Evolutionary conservation across 2,797 vertebrate genomes (phyloP).

Genomic region (Pseudochaenichthys georgianus): DNA sequence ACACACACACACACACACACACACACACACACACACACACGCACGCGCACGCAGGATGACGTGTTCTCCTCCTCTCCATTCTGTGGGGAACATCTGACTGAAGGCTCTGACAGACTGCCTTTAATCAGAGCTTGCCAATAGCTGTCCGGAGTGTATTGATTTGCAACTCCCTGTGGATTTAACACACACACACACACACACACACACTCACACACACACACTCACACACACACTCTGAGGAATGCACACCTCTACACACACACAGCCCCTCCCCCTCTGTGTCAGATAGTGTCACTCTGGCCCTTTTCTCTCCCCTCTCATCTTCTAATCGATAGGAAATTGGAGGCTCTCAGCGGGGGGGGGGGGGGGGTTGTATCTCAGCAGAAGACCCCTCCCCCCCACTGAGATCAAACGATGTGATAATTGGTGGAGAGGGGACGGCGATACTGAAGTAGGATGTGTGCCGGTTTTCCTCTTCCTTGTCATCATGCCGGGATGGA

Average conservation of each 20-base stretch:
- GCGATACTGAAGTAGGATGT: slow-evolving; percentile 1
- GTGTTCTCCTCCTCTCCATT: slow-evolving; percentile 25
- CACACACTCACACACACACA: too few species aligned
- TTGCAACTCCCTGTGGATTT: slow-evolving; percentile 52
- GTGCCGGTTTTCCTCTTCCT: too few species aligned
- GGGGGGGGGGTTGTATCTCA: slow-evolving; percentile 16
- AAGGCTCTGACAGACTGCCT: slow-evolving; percentile 59
- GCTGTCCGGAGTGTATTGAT: slow-evolving; percentile 67
- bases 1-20: slow-evolving; percentile 14
- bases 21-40: slow-evolving; percentile 18
- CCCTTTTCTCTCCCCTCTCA: slow-evolving; percentile 55
- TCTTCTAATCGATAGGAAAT: slow-evolving; percentile 80
- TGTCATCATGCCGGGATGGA: too few species aligned
- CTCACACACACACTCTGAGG: neutral
- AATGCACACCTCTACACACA: slow-evolving; percentile 9
- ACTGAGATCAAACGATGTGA: slow-evolving; percentile 67
- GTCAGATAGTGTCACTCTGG: slow-evolving; percentile 72
- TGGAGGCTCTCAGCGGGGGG: slow-evolving; percentile 31
- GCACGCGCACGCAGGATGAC: slow-evolving; percentile 29
- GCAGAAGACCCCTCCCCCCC: slow-evolving; percentile 36
- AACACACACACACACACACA: slow-evolving; percentile 43
- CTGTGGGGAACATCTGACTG: slow-evolving; percentile 46
- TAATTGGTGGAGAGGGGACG: slow-evolving; percentile 37
- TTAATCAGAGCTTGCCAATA: slow-evolving; percentile 75
- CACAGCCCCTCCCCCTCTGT: slow-evolving; percentile 32